Base-by-base conservation (phyloP, 1,140 invertebrate species). In the Halictus rubicundus region DNA sequence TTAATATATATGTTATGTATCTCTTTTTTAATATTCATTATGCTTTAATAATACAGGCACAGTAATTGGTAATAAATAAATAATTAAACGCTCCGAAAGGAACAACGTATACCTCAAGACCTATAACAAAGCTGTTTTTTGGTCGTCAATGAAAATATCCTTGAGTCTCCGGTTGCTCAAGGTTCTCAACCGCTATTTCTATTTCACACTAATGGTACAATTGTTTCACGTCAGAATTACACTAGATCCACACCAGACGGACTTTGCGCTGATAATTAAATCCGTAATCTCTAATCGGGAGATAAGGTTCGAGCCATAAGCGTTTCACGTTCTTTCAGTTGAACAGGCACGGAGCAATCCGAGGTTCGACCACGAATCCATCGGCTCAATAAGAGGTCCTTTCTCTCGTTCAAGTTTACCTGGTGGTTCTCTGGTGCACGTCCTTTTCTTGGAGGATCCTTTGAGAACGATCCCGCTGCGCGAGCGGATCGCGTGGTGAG, bases 401-500 rank as follows among this genome's bases (percentile, higher is more conserved):
- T 57, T 59, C 57, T 12, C 23, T 14, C 23, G 23, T 59, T 57
- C 54, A 10, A n/a, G 27, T 39, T 60, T 37, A 10, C 54, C 25
- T 23, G 6, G 21, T n/a, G 12, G 49, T 5, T 1, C 32, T 68
- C 25, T 19, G 54, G 7, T 42, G 46, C 54, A 60, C 54, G 32
- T 52, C 37, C 59, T 46, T 32, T 23, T 10, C 52, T n/a, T 6
- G 0, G 8, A 52, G 49, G 25, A 12, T 23, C 37, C 37, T 32
- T 21, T 39, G 4, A 46, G 49, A 76, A 65, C 39, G 32, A 6
- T 68, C 63, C 32, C 61, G 63, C 37, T 77, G 57, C 32, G 57
- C 32, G 42, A 77, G 25, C 27, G 49, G 37, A 49, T 77, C 21
- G 65, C 65, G 32, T 68, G 54, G 68, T 80, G 49, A 70, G 54